Evolutionary conservation across 2,797 vertebrate genomes (phyloP), one percentile per base, ranked within the genome.

Genomic region (Danio jaintianensis): DNA sequence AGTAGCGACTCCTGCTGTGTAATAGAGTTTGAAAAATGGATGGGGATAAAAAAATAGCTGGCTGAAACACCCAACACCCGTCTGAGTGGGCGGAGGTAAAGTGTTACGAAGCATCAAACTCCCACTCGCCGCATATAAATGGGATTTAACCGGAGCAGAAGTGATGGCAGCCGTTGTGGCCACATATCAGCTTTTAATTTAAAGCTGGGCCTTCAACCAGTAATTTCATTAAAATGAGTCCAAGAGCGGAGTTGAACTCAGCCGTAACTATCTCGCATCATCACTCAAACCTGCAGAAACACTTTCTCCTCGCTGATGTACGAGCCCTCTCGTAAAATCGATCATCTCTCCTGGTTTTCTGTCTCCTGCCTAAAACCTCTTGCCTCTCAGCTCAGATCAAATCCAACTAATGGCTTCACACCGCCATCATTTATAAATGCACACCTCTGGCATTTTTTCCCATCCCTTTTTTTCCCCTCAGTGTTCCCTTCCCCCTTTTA

Each of bases 141-240:
- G 67, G 36, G 58, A 52, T 79, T 79, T 79, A 79, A 79, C 67
- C 56, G 7, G 12, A 79, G 77, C 77, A 79, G 58, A 79, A 79
- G 56, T 71, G 47, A 79, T 79, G 66, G 76, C 36, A 70, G 66
- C 22, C 66, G 29, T 42, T 70, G 76, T 78, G 56, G 67, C 67
- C 72, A 81, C 80, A 81, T 47, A 68, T 81, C 77, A 69, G 64
- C 80, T 74, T 84, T 84, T 73, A 71, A 73, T 74, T 81, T 67
- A 80, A 66, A 52, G 67, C 73, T 56, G 42, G 29, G 78, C 82
- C 78, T 71, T 58, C 82, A 69, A 77, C 69, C 70, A 67, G 83
- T 84, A 74, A 84, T 84, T 75, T 81, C 68, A 84, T 84, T 78
- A 78, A 78, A 79, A 71, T 53, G 67, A 68, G 15, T 68, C 79